Conservation (phyloP, 2,797 vertebrate species). For the Scomberomorus guttatus region DNA sequence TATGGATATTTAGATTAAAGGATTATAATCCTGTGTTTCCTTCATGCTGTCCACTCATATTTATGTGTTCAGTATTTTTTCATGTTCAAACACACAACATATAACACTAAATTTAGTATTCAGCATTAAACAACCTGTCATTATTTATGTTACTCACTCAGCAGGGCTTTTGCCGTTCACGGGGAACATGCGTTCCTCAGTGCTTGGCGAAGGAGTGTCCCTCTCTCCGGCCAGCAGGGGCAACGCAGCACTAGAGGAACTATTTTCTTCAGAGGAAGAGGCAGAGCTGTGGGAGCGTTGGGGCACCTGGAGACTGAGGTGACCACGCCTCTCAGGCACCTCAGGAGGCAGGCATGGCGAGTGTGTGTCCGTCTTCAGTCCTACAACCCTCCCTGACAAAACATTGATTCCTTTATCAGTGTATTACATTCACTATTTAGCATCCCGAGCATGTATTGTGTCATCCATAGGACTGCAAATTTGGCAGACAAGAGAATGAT, state of each 20-base stretch:
- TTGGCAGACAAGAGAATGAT: background rate
- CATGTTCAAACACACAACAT: background rate
- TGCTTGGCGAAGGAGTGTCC: conserved; percentile 91
- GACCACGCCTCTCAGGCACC: conserved; percentile 85
- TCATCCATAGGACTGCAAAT: background rate
- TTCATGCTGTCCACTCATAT: background rate
- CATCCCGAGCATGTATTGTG: background rate
- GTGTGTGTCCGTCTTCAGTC: conserved; percentile 88
- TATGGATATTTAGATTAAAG: background rate
- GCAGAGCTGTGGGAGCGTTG: conserved; percentile 95
- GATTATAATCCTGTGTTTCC: background rate
- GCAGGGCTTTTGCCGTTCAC: conserved; percentile 84
- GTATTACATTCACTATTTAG: background rate
- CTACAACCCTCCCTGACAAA: conserved; percentile 85
- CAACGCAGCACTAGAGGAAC: conserved; percentile 93
- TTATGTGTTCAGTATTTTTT: background rate
- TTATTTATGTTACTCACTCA: conserved; percentile 86
- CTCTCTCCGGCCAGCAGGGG: conserved; percentile 93
- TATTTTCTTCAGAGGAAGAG: conserved; percentile 96
- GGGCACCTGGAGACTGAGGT: conserved; percentile 94
- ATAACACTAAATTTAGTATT: background rate
- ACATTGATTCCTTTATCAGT: no score
- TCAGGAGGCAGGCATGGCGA: conserved; percentile 89
- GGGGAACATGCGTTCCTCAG: conserved; percentile 86
- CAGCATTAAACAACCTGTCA: background rate